Percentiles rank a stretch among this genome's conserved stretches.
Evolutionary conservation across 2,888 invertebrate species (phyloP).

Genomic region (Drosophila sordidapex): DNA sequence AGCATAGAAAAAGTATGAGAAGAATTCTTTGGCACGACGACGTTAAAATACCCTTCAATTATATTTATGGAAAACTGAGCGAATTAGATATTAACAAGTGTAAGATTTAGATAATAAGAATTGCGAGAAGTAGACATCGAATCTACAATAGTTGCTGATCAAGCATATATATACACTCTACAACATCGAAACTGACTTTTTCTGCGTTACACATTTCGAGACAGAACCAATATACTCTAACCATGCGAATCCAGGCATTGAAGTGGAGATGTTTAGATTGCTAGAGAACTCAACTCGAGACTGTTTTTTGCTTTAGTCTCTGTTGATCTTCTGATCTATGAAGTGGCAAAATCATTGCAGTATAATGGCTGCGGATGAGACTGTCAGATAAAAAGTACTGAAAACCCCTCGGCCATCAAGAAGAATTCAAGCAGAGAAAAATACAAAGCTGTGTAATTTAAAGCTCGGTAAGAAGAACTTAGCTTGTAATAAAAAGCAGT

Average conservation of each 20-base stretch:
- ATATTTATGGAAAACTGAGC: not conserved
- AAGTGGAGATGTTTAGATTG: not conserved
- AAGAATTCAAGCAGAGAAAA: not conserved
- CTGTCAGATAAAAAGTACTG: constrained; percentile 19
- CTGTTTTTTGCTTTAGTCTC: not conserved
- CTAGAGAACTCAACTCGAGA: not conserved
- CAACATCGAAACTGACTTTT: not conserved
- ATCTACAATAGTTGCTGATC: not conserved
- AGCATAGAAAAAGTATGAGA: not conserved
- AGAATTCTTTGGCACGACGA: not conserved
- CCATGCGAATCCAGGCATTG: not conserved
- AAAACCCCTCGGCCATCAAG: not conserved
- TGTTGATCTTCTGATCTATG: constrained; percentile 66
- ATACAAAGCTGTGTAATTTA: not conserved
- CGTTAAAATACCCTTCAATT: not conserved
- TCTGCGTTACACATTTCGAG: not conserved
- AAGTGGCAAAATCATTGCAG: constrained; percentile 72
- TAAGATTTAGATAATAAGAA: not conserved
- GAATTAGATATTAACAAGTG: not conserved
- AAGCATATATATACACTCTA: not conserved
- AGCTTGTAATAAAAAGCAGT: not conserved
- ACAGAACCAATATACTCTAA: not conserved
- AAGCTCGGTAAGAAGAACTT: not conserved
- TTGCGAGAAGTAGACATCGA: not conserved
- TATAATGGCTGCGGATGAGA: constrained; percentile 33